These are phyloP conservation scores for Sebastiscus tertius DNA, from an alignment of 2,797 vertebrate species.

Conservation along the genomic window DNA sequence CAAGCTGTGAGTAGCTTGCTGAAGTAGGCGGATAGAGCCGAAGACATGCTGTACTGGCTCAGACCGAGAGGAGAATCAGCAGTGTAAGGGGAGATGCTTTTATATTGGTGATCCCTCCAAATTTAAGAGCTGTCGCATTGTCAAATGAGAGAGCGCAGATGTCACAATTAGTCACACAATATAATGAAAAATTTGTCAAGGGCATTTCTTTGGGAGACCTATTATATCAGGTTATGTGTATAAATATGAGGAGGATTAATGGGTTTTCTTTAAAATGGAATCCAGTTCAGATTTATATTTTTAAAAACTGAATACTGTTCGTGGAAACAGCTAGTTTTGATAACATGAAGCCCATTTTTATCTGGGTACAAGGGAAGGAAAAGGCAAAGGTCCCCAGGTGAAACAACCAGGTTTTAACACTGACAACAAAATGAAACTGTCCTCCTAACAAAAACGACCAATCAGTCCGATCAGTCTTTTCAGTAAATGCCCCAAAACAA, in stretches of 20 bases:
- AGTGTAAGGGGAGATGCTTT: constrained; percentile 9
- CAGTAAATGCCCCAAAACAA: not conserved
- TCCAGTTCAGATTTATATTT: constrained; percentile 5
- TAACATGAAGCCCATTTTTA: not conserved
- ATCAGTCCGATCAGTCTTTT: not conserved
- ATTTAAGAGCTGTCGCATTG: constrained; percentile 11
- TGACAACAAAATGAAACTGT: not conserved
- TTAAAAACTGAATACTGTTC: not conserved
- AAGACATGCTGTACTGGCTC: constrained; percentile 38
- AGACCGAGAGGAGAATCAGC: constrained; percentile 15
- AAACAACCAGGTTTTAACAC: not conserved
- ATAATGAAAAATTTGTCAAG: constrained; percentile 21
- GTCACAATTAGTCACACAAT: constrained; percentile 30
- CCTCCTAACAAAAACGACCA: not conserved
- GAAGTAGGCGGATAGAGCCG: constrained; percentile 36
- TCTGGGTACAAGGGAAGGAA: not conserved
- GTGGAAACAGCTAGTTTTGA: not conserved
- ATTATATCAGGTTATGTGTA: constrained; percentile 7
- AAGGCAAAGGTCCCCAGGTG: not conserved
- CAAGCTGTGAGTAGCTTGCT: constrained; percentile 49
- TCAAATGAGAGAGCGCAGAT: constrained; percentile 26
- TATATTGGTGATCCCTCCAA: constrained; percentile 24
- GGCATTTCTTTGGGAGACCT: constrained; percentile 1
- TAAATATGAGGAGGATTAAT: constrained; percentile 12
- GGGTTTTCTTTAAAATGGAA: constrained; percentile 11